Conservation (phyloP, 2,113 vertebrate genomes). For the Aphyosemion australe region DNA sequence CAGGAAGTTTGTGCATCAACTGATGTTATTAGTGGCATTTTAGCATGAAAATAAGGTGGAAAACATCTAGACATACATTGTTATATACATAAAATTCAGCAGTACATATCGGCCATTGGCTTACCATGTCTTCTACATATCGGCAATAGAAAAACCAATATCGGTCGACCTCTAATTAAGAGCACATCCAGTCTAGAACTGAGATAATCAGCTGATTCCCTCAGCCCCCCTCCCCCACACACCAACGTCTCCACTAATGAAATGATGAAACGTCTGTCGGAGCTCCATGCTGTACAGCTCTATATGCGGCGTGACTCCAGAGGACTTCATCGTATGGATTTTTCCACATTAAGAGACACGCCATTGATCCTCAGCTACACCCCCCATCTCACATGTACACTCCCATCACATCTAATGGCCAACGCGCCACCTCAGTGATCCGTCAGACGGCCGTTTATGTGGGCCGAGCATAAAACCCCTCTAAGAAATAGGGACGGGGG, state of each 20-base stretch:
- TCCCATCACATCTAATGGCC: conserved; percentile 23
- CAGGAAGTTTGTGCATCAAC: too few relatives aligned
- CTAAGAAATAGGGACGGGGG: conserved; percentile 17
- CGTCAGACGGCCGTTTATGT: conserved; percentile 21
- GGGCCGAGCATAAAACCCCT: conserved; percentile 11
- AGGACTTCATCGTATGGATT: conserved; percentile 47
- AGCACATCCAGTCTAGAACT: too few relatives aligned
- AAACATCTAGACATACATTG: too few relatives aligned
- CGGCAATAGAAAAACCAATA: too few relatives aligned
- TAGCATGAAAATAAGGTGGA: too few relatives aligned
- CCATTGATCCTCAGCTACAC: conserved; percentile 45
- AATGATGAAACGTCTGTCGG: conserved; percentile 41
- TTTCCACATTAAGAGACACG: conserved; percentile 43
- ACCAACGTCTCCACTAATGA: conserved; percentile 53
- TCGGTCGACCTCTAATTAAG: too few relatives aligned
- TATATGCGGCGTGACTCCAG: conserved; percentile 5
- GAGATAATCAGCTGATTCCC: too few relatives aligned
- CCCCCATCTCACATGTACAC: conserved; percentile 13
- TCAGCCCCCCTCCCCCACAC: not conserved
- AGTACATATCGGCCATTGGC: too few relatives aligned
- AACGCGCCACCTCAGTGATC: conserved; percentile 31
- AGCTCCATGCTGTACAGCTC: not conserved
- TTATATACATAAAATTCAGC: too few relatives aligned
- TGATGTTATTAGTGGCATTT: too few relatives aligned
- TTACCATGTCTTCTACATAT: too few relatives aligned